Percentiles rank a stretch among this genome's conserved stretches.
phyloP scores from a whole-genome alignment of 2,888 invertebrate species.

The Leptothorax acervorum region DNA sequence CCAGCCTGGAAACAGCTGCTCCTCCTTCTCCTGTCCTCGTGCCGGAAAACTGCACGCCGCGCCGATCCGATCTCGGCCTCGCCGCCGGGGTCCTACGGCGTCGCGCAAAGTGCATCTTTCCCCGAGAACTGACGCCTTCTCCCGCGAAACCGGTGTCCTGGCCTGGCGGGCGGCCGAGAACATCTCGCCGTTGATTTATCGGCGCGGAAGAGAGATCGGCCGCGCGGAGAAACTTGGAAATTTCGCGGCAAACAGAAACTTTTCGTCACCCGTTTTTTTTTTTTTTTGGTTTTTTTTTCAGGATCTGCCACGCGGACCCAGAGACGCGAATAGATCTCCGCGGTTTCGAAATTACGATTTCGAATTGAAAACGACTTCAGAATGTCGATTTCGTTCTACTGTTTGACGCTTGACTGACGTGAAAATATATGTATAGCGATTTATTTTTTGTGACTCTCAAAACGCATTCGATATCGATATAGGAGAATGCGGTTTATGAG shows the following conservation, averaged over 20 bases:
- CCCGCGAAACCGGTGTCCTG: conserved; percentile 44
- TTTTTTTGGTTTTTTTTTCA: not conserved
- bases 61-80: conserved; percentile 26
- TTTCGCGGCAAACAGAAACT: not conserved
- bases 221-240: not conserved
- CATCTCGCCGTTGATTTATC: not conserved
- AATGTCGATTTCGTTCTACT: not conserved
- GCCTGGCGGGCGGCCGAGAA: conserved; percentile 11
- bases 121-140: conserved; percentile 27
- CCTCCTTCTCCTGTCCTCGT: not conserved
- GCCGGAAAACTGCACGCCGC: conserved; percentile 29
- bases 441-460: not conserved
- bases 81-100: conserved; percentile 50
- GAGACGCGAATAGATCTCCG: not conserved
- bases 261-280: not conserved
- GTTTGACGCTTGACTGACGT: not conserved
- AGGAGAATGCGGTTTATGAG: not conserved
- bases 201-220: conserved; percentile 12
- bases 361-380: not conserved
- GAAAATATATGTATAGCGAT: not conserved
- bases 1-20: conserved; percentile 78
- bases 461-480: not conserved
- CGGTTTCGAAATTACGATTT: not conserved
- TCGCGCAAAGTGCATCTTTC: conserved; percentile 69
- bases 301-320: not conserved